phyloP scores from a whole-genome alignment of 1,140 invertebrate species.

The Sinonovacula constricta region DNA sequence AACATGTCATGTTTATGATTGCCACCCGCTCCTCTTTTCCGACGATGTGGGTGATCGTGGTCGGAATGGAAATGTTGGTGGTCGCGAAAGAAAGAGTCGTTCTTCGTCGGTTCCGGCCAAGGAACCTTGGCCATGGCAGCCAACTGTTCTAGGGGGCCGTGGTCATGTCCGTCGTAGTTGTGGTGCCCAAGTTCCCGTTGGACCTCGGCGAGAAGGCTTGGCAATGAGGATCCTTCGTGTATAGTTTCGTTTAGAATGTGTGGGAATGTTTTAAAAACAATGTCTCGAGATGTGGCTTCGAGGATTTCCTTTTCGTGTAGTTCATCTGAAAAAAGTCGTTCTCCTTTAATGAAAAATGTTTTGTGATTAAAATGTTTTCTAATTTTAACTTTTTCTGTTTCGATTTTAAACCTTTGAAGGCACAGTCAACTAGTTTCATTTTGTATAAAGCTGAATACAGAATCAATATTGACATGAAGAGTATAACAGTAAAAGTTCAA shows the following conservation, averaged over 20 bases:
- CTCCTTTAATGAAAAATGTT: too few relatives aligned
- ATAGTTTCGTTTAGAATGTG: conserved; percentile 60
- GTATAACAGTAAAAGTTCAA: too few relatives aligned
- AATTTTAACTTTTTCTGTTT: too few relatives aligned
- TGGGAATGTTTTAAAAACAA: conserved; percentile 65
- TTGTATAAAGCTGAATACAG: too few relatives aligned
- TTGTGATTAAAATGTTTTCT: too few relatives aligned
- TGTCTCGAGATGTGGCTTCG: conserved; percentile 61
- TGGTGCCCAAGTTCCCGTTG: conserved; percentile 47
- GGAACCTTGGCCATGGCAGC: conserved; percentile 20
- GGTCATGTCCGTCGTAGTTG: conserved; percentile 36
- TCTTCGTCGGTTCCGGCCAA: conserved; percentile 1
- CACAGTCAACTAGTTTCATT: too few relatives aligned
- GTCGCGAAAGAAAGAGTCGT: neutral
- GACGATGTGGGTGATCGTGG: conserved; percentile 36
- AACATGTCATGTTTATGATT: conserved; percentile 59
- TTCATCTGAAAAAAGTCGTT: conserved; percentile 69
- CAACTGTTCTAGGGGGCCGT: conserved; percentile 11
- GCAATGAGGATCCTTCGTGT: conserved; percentile 52
- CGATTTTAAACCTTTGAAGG: too few relatives aligned
- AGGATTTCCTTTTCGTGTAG: conserved; percentile 63
- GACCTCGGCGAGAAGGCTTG: conserved; percentile 56
- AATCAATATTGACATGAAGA: too few relatives aligned
- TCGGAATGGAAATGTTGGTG: conserved; percentile 37
- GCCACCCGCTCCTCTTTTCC: conserved; percentile 53